Evolutionary conservation across 2,888 invertebrate genomes (phyloP).

Genomic region (Vanessa cardui): DNA sequence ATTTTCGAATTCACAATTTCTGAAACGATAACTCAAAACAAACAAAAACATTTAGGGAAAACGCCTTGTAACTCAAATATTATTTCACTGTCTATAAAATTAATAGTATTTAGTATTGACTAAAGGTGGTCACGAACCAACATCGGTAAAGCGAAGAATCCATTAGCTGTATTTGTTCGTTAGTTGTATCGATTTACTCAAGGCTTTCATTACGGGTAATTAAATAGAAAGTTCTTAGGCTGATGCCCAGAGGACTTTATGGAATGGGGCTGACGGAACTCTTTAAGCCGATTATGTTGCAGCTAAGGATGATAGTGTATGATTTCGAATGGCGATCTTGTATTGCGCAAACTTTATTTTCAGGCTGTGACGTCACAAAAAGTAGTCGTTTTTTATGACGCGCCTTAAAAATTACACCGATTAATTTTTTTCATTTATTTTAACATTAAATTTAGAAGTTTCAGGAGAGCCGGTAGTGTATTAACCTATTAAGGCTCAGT

Average conservation of each 20-base stretch:
- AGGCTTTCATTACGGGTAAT: slow-evolving; percentile 42
- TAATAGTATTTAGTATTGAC: slow-evolving; percentile 40
- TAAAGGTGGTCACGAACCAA: slow-evolving; percentile 38
- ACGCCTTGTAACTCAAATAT: background rate
- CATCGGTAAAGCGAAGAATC: slow-evolving; percentile 31
- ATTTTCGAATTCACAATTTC: too few relatives aligned
- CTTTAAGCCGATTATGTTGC: slow-evolving; percentile 1
- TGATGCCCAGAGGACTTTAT: slow-evolving; percentile 25
- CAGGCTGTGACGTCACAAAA: background rate
- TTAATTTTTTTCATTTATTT: too few relatives aligned
- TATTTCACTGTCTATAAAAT: background rate
- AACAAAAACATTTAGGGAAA: too few relatives aligned
- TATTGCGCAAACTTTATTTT: background rate
- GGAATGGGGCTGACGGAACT: background rate
- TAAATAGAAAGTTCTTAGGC: slow-evolving; percentile 42
- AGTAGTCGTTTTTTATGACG: too few relatives aligned
- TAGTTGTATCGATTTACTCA: slow-evolving; percentile 39
- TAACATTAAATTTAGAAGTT: too few relatives aligned
- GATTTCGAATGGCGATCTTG: too few relatives aligned
- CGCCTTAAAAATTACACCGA: too few relatives aligned
- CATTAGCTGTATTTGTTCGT: slow-evolving; percentile 33
- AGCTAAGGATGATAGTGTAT: background rate
- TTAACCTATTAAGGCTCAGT: too few relatives aligned
- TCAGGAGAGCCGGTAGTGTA: too few relatives aligned
- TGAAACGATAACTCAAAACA: too few relatives aligned